Evolutionary conservation across 2,797 vertebrate genomes (phyloP).

Genomic region (Epinephelus awoara): DNA sequence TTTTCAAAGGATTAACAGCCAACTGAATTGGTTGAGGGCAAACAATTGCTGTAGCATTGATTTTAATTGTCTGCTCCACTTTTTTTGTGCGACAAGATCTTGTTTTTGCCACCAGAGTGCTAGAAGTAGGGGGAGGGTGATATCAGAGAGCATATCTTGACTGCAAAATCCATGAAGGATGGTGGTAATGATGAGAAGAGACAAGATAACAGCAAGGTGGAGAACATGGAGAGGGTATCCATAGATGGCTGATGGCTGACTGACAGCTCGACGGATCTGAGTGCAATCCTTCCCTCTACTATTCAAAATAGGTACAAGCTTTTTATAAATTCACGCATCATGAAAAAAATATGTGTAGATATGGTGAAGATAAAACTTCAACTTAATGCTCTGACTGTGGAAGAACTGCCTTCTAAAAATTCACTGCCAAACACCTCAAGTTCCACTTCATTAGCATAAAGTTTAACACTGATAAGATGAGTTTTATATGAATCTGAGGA

Average conservation of each 20-base stretch:
- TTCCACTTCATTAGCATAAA: constrained; percentile 70
- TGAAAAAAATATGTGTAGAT: constrained; percentile 67
- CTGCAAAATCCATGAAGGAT: constrained; percentile 81
- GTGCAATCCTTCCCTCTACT: constrained; percentile 58
- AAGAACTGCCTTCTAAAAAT: constrained; percentile 49
- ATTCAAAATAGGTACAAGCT: constrained; percentile 70
- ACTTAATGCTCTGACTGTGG: constrained; percentile 53
- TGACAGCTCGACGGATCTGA: constrained; percentile 76
- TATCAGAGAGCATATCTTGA: constrained; percentile 84
- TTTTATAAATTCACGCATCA: constrained; percentile 67
- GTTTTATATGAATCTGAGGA: constrained; percentile 56
- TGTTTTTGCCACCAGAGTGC: constrained; percentile 74
- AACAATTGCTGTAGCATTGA: constrained; percentile 80
- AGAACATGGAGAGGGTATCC: constrained; percentile 82
- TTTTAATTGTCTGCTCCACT: constrained; percentile 85
- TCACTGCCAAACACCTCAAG: constrained; percentile 28
- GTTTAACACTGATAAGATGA: constrained; percentile 66
- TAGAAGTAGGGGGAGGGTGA: constrained; percentile 54
- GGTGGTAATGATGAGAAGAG: constrained; percentile 84
- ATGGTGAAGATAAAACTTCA: constrained; percentile 61
- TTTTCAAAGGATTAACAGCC: constrained; percentile 81
- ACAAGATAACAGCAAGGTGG: constrained; percentile 82
- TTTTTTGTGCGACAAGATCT: constrained; percentile 82
- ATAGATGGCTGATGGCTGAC: constrained; percentile 77
- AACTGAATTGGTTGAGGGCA: constrained; percentile 74